Percentiles rank a stretch among this genome's conserved stretches.
phyloP scores from a whole-genome alignment of 2,113 vertebrate genomes.

The Dicentrarchus labrax region DNA sequence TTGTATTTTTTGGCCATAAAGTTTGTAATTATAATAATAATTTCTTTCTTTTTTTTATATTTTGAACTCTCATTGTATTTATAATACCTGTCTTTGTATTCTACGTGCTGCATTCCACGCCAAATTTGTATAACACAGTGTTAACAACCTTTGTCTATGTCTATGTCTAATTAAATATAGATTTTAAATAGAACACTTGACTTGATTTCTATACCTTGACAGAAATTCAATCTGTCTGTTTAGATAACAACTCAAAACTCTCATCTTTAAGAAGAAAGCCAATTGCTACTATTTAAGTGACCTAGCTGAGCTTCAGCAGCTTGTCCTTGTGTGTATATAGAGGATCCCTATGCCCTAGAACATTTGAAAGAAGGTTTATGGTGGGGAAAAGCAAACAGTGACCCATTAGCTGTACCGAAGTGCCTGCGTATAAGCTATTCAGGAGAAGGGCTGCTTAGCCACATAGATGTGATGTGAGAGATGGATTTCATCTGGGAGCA shows the following conservation, averaged over 20 bases:
- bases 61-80: not conserved
- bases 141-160: not conserved
- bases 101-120: not conserved
- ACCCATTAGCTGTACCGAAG: slow-evolving; percentile 59
- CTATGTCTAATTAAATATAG: not conserved
- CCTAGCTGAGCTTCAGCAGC: not conserved
- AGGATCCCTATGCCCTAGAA: slow-evolving; percentile 13
- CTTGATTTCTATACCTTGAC: not conserved
- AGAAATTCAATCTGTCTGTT: not conserved
- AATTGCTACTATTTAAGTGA: not conserved
- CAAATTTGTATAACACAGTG: not conserved
- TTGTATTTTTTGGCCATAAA: too few relatives aligned
- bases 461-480: not conserved
- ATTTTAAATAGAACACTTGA: not conserved
- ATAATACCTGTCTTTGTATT: not conserved
- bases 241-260: not conserved
- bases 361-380: slow-evolving; percentile 60
- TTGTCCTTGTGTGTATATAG: slow-evolving; percentile 21
- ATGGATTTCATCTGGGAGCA: slow-evolving; percentile 15
- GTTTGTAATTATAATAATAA: too few relatives aligned
- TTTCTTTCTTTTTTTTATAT: not conserved
- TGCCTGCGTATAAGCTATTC: slow-evolving; percentile 10
- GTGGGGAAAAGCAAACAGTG: slow-evolving; percentile 68
- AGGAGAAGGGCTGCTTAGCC: slow-evolving; percentile 8
- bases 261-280: not conserved